Conservation (phyloP, 2,113 vertebrate species). For the Thamnophis sirtalis region DNA sequence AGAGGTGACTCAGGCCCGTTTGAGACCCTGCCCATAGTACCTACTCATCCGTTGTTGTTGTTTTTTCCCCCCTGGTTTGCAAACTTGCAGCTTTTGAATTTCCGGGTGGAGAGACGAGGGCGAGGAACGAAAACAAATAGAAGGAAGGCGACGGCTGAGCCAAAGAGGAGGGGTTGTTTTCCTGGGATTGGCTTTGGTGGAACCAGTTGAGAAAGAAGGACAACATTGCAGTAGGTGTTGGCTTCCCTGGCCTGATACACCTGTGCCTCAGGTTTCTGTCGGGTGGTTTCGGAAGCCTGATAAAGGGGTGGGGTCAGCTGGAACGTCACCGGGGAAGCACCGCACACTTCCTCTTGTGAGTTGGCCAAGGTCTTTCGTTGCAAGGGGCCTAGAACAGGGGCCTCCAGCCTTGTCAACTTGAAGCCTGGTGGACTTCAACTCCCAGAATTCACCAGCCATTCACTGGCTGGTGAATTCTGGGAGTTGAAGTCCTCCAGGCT, state of each 20-base stretch:
- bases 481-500: no score
- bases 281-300: background rate
- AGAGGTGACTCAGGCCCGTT: background rate
- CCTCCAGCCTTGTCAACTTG: no score
- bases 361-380: fast-evolving
- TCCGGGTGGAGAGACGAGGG: background rate
- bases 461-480: no score
- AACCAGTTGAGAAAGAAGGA: background rate
- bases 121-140: background rate
- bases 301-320: fast-evolving
- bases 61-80: background rate
- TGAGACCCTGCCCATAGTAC: background rate
- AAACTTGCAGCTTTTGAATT: background rate
- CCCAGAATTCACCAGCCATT: no score
- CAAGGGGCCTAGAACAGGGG: background rate
- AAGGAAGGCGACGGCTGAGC: background rate
- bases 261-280: background rate
- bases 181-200: background rate
- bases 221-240: background rate
- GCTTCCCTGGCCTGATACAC: background rate
- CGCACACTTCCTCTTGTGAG: background rate
- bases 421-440: no score
- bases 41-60: background rate
- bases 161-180: background rate
- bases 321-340: background rate